Evolutionary conservation across 2,797 vertebrate genomes (phyloP).

Genomic region (Pseudochromis fuscus): DNA sequence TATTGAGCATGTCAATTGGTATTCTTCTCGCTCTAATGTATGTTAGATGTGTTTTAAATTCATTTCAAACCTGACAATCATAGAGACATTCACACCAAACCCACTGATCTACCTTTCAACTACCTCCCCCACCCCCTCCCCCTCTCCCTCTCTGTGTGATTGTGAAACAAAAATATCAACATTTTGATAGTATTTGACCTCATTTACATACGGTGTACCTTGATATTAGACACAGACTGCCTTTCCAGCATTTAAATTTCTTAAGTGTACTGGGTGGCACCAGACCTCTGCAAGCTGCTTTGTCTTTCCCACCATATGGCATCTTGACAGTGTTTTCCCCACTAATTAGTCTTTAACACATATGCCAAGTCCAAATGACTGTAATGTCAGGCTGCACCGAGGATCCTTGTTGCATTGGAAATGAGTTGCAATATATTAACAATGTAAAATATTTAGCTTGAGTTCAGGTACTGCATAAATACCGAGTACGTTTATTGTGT

Average conservation of each 20-base stretch:
- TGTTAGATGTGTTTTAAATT: conserved; percentile 46
- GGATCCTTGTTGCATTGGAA: conserved; percentile 75
- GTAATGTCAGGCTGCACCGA: conserved; percentile 79
- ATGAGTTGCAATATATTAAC: conserved; percentile 55
- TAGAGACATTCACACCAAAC: conserved; percentile 38
- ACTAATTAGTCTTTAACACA: conserved; percentile 89
- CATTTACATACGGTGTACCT: conserved; percentile 83
- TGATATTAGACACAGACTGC: conserved; percentile 79
- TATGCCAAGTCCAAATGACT: conserved; percentile 85
- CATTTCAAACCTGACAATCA: conserved; percentile 50
- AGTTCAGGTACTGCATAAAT: conserved; percentile 33
- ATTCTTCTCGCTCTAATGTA: conserved; percentile 47
- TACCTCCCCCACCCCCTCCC: background rate
- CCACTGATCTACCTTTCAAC: background rate
- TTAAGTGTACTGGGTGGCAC: conserved; percentile 79
- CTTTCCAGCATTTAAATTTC: conserved; percentile 78
- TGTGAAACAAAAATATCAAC: conserved; percentile 65
- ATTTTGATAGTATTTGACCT: conserved; percentile 80
- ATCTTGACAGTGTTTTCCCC: conserved; percentile 87
- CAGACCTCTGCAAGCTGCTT: conserved; percentile 85
- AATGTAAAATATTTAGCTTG: conserved; percentile 12
- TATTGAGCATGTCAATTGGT: conserved; percentile 66
- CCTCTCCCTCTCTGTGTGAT: conserved; percentile 7
- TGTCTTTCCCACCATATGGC: conserved; percentile 86
- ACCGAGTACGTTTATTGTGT: conserved; percentile 23